phyloP scores from a whole-genome alignment of 1,140 invertebrate species.

The Chionoecetes opilio region DNA sequence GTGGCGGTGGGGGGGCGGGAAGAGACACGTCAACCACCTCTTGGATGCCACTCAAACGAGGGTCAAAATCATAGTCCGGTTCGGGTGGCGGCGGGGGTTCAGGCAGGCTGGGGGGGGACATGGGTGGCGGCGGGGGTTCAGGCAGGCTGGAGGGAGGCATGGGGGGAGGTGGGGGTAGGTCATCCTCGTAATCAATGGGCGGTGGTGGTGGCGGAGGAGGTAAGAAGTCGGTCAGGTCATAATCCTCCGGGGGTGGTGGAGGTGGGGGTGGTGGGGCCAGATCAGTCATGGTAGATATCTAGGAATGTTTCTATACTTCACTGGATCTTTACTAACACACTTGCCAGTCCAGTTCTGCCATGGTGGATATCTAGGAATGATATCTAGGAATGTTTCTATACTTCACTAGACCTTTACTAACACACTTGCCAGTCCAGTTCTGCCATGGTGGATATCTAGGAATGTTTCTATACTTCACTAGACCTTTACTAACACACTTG shows the following conservation, averaged over 20 bases:
- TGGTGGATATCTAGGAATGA: no score
- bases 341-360: background rate
- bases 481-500: background rate
- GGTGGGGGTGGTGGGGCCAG: background rate
- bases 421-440: background rate
- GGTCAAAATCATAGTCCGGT: conserved; percentile 35
- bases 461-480: background rate
- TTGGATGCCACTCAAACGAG: background rate
- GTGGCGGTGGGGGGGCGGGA: background rate
- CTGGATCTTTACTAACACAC: background rate
- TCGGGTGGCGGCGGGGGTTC: conserved; percentile 2
- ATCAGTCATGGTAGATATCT: background rate
- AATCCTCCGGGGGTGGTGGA: conserved; percentile 53
- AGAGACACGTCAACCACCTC: background rate
- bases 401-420: background rate
- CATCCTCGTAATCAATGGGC: background rate
- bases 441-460: no score
- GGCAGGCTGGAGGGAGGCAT: background rate
- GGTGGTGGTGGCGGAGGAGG: conserved; percentile 39
- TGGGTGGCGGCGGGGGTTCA: background rate
- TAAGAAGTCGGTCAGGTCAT: background rate
- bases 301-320: background rate
- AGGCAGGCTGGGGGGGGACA: background rate
- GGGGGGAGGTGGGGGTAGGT: conserved; percentile 34
- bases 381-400: background rate